Evolutionary conservation across 2,113 vertebrate genomes (phyloP).

Genomic region (Chiloscyllium plagiosum): DNA sequence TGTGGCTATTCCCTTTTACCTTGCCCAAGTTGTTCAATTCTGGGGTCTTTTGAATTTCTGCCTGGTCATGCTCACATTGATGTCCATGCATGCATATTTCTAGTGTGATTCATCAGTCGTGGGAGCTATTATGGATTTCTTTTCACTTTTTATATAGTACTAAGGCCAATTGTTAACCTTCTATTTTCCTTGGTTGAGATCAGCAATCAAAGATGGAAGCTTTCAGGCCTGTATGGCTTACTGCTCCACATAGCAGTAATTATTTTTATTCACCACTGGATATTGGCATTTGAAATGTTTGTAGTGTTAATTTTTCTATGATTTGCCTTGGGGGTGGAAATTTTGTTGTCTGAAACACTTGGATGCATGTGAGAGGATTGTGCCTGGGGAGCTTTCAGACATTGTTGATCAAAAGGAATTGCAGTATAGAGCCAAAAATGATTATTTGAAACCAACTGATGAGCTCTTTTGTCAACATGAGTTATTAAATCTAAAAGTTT

Average conservation of each 20-base stretch:
- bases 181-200: neutral
- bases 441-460: neutral
- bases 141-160: neutral
- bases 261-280: neutral
- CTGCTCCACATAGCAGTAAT: neutral
- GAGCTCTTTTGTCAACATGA: neutral
- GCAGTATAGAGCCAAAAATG: neutral
- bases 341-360: neutral
- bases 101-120: neutral
- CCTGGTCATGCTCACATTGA: neutral
- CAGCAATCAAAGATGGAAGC: neutral
- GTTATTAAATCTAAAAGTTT: too few species aligned
- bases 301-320: neutral
- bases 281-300: neutral
- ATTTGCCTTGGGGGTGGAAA: neutral
- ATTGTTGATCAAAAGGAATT: neutral
- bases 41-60: neutral
- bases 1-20: neutral
- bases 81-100: neutral
- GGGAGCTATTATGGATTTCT: neutral
- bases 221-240: neutral
- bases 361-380: neutral
- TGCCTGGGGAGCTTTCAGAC: neutral
- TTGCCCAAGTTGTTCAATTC: neutral
- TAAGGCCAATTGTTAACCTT: neutral